Conservation (phyloP, 2,888 invertebrate genomes). For the Rhaphigaster nebulosa region DNA sequence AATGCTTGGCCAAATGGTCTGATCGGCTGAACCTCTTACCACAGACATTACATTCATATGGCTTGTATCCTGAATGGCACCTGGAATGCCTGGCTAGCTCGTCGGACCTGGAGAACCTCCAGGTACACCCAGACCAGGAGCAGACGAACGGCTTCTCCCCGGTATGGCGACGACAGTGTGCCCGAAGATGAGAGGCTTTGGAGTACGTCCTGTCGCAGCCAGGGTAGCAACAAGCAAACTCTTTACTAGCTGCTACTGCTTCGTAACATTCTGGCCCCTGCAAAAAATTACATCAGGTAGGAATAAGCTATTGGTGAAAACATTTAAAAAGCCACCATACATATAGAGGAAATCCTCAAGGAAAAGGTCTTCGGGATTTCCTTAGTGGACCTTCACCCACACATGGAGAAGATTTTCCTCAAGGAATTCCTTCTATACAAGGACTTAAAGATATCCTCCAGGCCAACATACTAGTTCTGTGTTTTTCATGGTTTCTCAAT, state of each 20-base stretch:
- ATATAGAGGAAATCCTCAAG: too few relatives aligned
- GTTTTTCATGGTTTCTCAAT: too few relatives aligned
- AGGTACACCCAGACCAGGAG: slow-evolving; percentile 85
- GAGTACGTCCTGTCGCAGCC: slow-evolving; percentile 87
- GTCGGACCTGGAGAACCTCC: slow-evolving; percentile 95
- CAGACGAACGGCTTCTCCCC: slow-evolving; percentile 84
- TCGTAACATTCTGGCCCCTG: not conserved
- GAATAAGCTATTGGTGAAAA: too few relatives aligned
- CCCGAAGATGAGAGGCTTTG: slow-evolving; percentile 91
- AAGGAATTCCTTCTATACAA: too few relatives aligned
- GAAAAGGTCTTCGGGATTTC: too few relatives aligned
- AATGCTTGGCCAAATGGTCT: slow-evolving; percentile 94
- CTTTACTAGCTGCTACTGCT: slow-evolving; percentile 67
- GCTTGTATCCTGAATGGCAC: slow-evolving; percentile 96
- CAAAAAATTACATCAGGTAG: not conserved
- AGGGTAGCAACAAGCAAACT: slow-evolving; percentile 79
- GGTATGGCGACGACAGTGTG: slow-evolving; percentile 86
- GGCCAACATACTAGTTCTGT: too few relatives aligned
- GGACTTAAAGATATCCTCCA: too few relatives aligned
- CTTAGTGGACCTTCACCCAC: too few relatives aligned
- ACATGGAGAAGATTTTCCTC: too few relatives aligned
- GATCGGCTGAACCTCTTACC: slow-evolving; percentile 92
- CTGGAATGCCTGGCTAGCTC: slow-evolving; percentile 92
- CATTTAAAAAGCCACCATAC: too few relatives aligned
- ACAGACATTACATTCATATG: slow-evolving; percentile 90